Base-by-base conservation (phyloP, 2,888 invertebrate species). In the Drosophila diplacantha region DNA sequence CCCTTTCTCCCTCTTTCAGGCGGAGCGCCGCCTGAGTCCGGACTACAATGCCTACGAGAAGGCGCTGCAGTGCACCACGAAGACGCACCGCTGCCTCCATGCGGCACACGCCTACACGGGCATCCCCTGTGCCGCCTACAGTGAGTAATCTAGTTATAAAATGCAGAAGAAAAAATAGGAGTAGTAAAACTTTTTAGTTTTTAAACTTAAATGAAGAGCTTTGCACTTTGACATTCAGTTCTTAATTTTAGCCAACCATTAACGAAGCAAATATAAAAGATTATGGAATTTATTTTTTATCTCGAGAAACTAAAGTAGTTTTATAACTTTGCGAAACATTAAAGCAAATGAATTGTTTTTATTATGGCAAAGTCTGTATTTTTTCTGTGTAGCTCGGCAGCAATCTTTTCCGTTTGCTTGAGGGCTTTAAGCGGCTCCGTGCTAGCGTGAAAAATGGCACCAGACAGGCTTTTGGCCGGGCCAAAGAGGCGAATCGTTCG, bases 61-160 rank as follows among this genome's bases (percentile, higher is more conserved):
- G 86, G 94, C 95, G 3, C 91, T 94, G 71, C 90, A 94, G 61
- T 97, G 96, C 86, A 95, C 95, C 14, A 94, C 93, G 74, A 93
- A 94, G 83, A 96, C 96, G 3, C 95, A 96, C 86, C 91, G 96
- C 73, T 97, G 97, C 89, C 93, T 94, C 85, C 96, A 97, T 86
- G 96, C 96, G 3, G 93, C 96, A 11, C 96, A 96, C 87, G 96
- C 96, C 26, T 96, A 96, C 85, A 96, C 96, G 4, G 88, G 88
- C 22, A 88, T 96, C 56, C 96, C 96, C 3, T 95, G 95, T 87
- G 94, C 95, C 37, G 95, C 95, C 38, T 95, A 95, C 87, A 91
- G 95, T 95, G 90, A 93, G 94, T 92, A 38, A 20, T 29, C 16
- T 20, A 16, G n/a, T 55, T 37, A 8, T 6, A 5, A 14, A 18